Evolutionary conservation across 1,140 invertebrate species (phyloP).

Genomic region (Drosophila mauritiana): DNA sequence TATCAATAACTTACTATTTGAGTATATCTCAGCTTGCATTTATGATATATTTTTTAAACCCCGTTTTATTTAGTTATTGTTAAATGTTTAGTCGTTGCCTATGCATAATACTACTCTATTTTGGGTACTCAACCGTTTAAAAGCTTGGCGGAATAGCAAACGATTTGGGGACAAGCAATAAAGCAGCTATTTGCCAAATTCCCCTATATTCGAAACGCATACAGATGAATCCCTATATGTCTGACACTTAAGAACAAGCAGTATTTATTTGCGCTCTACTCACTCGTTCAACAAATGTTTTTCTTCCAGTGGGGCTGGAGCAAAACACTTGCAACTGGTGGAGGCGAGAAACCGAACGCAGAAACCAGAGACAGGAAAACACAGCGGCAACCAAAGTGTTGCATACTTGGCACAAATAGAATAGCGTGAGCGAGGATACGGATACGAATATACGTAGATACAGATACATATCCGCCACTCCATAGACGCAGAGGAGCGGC

Average conservation of each 20-base stretch:
- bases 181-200: constrained; percentile 27
- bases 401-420: constrained; percentile 51
- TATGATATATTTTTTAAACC: too few species aligned
- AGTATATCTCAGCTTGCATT: too few species aligned
- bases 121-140: too few species aligned
- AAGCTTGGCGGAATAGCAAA: not conserved
- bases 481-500: constrained; percentile 19
- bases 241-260: constrained; percentile 53
- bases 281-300: constrained; percentile 36
- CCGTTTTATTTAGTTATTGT: too few species aligned
- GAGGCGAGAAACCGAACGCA: constrained; percentile 4
- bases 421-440: constrained; percentile 17
- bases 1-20: too few species aligned
- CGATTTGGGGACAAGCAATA: not conserved
- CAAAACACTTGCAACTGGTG: constrained; percentile 46
- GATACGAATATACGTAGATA: constrained; percentile 22
- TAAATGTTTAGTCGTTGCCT: not conserved
- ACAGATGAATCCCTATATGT: constrained; percentile 1
- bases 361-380: constrained; percentile 36
- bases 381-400: constrained; percentile 44
- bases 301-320: constrained; percentile 56
- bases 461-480: constrained; percentile 4
- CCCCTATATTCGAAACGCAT: not conserved
- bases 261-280: constrained; percentile 57
- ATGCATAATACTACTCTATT: not conserved